Evolutionary conservation across 2,113 vertebrate genomes (phyloP).

Genomic region (Dasypus novemcinctus): DNA sequence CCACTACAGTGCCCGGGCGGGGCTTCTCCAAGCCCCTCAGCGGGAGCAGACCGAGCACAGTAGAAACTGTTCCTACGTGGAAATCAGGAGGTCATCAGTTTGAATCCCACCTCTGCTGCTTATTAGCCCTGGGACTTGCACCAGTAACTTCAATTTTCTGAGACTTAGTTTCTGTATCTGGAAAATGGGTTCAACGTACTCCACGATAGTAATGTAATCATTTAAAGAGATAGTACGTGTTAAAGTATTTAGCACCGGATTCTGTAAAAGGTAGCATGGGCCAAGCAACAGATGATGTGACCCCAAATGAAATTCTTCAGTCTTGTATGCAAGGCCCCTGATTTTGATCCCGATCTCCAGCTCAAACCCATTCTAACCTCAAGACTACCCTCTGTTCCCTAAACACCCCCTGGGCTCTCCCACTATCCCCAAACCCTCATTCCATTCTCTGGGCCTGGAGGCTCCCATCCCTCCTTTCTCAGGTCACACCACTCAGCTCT

Average conservation of each 20-base stretch:
- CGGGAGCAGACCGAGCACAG: accelerated
- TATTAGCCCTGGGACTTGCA: background rate
- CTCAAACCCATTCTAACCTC: background rate
- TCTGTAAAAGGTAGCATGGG: background rate
- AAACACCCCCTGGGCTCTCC: no score
- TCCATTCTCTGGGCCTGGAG: background rate
- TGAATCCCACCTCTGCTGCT: background rate
- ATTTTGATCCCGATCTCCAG: background rate
- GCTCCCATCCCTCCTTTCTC: background rate
- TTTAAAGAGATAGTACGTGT: background rate
- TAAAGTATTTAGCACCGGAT: background rate
- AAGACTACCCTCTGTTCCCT: background rate
- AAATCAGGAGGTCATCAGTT: background rate
- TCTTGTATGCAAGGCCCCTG: background rate
- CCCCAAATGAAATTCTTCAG: background rate
- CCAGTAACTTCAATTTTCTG: background rate
- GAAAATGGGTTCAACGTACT: no score
- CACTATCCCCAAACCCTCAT: accelerated
- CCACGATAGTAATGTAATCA: no score
- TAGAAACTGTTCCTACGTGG: accelerated
- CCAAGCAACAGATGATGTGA: background rate
- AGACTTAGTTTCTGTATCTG: background rate
- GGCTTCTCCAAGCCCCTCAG: accelerated
- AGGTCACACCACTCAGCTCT: background rate
- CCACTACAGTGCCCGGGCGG: background rate